Evolutionary conservation across 2,888 invertebrate species (phyloP), one percentile per base, ranked within the genome.

Genomic region (Synanthedon tipuliformis): DNA sequence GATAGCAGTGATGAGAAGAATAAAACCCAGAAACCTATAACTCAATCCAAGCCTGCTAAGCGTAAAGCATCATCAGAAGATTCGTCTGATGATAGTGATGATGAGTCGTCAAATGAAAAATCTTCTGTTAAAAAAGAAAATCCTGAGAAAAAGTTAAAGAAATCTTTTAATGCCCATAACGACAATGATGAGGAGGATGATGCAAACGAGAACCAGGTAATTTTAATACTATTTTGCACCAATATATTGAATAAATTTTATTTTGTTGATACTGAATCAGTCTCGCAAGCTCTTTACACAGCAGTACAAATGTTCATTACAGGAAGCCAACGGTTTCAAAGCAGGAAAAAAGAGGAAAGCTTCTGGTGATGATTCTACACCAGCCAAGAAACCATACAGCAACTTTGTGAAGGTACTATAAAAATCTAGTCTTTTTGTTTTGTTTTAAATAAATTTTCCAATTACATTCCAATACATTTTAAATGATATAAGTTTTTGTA

Each of bases 361-460:
- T 16, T 85, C 85, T 41, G 84, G 69, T 50, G 82, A 78, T 51
- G 64, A 64, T 53, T 64, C 65, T 8, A 76, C 74, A 40, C 78
- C 83, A 54, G 76, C 85, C 7, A 90, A 89, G 60, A 91, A 91
- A 58, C 86, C 88, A 52, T 93, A 93, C 69, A 89, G 65, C 57
- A 94, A 94, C 67, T 94, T 94, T 69, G 92, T 92, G 0, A 93
- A 93, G 81, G 89, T 89, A 10, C 84, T 79, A 15, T 16, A 49
- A 8, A 16, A 18, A 49, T 49, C 16, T 16, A 23, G 16, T 10
- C 16, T 49, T 23, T 34, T 34, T 34, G 2, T 23, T 23, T 5
- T 23, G 23, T 23, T 23, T 23, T 4, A 23, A 23, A 4, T 23
- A 23, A 23, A 23, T 23, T 5, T 23, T 23, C 23, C n/a, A n/a